Percentiles rank a stretch among this genome's conserved stretches.
Evolutionary conservation across 2,113 vertebrate species (phyloP).

Genomic region (Hippocampus abdominalis): DNA sequence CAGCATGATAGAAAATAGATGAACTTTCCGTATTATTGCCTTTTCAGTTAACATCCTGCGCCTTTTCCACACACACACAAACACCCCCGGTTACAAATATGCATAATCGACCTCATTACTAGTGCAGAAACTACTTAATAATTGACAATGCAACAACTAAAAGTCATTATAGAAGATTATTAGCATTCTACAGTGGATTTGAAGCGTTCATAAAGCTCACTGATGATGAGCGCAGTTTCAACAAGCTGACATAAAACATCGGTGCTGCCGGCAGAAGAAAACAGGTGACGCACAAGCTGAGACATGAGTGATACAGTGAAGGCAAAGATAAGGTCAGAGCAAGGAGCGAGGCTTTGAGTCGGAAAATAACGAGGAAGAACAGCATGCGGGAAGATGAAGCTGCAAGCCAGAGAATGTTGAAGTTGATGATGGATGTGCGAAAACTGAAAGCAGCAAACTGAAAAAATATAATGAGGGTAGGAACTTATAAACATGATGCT

Average conservation of each 20-base stretch:
- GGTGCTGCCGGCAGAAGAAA: slow-evolving; percentile 27
- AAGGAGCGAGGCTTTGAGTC: not conserved
- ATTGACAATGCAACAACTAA: too few relatives aligned
- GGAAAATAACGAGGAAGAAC: slow-evolving; percentile 20
- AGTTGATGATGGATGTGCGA: slow-evolving; percentile 30
- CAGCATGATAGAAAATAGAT: too few relatives aligned
- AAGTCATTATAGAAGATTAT: too few relatives aligned
- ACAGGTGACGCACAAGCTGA: slow-evolving; percentile 11
- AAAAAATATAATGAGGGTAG: slow-evolving; percentile 5
- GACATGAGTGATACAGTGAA: slow-evolving; percentile 5
- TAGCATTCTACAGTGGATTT: too few relatives aligned
- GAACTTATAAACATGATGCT: slow-evolving; percentile 5
- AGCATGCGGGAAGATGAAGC: slow-evolving; percentile 44
- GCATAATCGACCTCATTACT: too few relatives aligned
- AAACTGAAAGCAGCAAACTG: slow-evolving; percentile 3
- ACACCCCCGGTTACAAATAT: too few relatives aligned
- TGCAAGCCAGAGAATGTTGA: slow-evolving; percentile 3
- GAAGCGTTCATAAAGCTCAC: not conserved
- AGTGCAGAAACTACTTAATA: too few relatives aligned
- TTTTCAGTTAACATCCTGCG: too few relatives aligned
- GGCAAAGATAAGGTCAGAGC: slow-evolving; percentile 14
- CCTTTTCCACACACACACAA: too few relatives aligned
- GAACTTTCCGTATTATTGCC: too few relatives aligned
- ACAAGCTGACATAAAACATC: slow-evolving; percentile 20
- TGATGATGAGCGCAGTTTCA: not conserved